Base-by-base conservation (phyloP, 2,888 invertebrate species). In the Leptodirus hochenwartii region DNA sequence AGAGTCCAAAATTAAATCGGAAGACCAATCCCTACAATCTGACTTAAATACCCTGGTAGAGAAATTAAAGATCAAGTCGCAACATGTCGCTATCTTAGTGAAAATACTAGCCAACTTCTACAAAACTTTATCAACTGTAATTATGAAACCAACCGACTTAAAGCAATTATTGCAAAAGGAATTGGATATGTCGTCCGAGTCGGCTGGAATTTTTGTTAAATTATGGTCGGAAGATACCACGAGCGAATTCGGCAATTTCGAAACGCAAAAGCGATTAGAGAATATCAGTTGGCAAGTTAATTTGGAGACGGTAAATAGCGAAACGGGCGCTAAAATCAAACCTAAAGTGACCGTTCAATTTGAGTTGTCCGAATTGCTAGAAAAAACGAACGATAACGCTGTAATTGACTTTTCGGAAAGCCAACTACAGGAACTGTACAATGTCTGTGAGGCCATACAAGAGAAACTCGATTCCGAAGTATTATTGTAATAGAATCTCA, bases 221-320 rank as follows among this genome's bases (percentile, higher is more conserved):
- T 38, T 59, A 5, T 68, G 66, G 66, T 59, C 62, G 1, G 52
- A 54, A 20, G 53, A 58, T 35, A 60, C 61, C 2, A 63, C 62
- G 38, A 53, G 57, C 4, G 56, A 65, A 36, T 55, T 66, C 39
- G 57, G 58, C 25, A 60, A 62, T 43, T 50, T 65, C 38, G 50
- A 54, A 34, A 47, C 47, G 34, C 52, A 46, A 12, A 56, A 58
- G 43, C 57, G 62, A 42, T 47, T 68, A 17, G 54, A 63, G 29
- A 55, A 61, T 39, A 50, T 66, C 17, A 53, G 57, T 16, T 68
- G 68, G 67, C 60, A 66, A 34, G 41, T 66, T 2, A 64, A 64
- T 43, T 50, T 66, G 13, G 58, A 64, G 44, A 53, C 57, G 16
- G 57, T 61, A 4, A 60, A 61, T 3, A 56, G 58, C 32, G 49